phyloP scores from a whole-genome alignment of 2,888 invertebrate genomes.

The Lasius fuliginosus region DNA sequence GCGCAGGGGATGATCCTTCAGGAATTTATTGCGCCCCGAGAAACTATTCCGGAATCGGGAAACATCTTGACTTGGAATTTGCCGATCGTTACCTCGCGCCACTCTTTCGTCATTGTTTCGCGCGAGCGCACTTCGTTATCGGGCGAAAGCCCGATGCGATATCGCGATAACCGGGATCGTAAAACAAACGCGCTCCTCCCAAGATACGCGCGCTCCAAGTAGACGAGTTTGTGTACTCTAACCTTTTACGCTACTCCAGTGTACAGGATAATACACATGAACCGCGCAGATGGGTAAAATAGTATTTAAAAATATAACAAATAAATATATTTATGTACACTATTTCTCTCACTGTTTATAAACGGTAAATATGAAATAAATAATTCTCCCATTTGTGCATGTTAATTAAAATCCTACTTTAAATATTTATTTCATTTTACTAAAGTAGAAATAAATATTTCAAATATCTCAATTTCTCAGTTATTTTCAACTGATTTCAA shows the following conservation, averaged over 20 bases:
- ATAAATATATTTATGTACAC: too few species aligned
- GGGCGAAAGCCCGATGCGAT: not conserved
- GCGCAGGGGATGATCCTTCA: conserved; percentile 45
- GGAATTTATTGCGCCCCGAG: conserved; percentile 56
- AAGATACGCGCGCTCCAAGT: not conserved
- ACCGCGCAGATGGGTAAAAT: not conserved
- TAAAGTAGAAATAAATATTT: too few species aligned
- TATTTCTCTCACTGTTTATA: too few species aligned
- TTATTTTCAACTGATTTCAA: not conserved
- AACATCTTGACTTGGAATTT: conserved; percentile 56
- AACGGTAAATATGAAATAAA: not conserved
- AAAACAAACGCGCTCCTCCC: not conserved
- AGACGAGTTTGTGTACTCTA: not conserved
- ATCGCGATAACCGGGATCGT: conserved; percentile 8
- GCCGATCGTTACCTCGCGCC: conserved; percentile 46
- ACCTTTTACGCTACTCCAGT: not conserved
- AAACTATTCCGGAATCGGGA: conserved; percentile 56
- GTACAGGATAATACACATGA: not conserved
- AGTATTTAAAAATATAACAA: too few species aligned
- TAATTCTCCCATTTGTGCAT: not conserved
- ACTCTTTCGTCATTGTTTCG: conserved; percentile 54
- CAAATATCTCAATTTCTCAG: not conserved
- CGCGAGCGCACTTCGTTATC: conserved; percentile 36
- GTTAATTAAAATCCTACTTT: too few species aligned
- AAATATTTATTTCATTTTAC: too few species aligned